phyloP scores from a whole-genome alignment of 2,888 invertebrate genomes.

The Metopia argyrocephala region DNA sequence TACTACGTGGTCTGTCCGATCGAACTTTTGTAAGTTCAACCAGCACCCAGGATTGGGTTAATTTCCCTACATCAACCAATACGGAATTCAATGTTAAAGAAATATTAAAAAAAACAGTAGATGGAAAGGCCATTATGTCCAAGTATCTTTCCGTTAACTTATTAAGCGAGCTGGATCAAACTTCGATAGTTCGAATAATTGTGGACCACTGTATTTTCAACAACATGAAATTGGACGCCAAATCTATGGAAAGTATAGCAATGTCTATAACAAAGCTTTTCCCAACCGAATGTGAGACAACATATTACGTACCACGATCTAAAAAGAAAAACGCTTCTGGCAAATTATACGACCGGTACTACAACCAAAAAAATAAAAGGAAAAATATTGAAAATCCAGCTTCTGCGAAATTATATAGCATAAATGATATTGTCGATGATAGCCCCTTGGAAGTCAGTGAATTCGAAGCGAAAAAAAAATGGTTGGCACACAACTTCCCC shows the following conservation, averaged over 20 bases:
- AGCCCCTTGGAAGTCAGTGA: too few relatives aligned
- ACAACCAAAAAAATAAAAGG: slow-evolving; percentile 32
- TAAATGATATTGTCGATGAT: too few relatives aligned
- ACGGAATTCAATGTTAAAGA: slow-evolving; percentile 17
- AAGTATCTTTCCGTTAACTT: background rate
- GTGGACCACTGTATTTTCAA: too few relatives aligned
- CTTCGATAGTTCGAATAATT: slow-evolving; percentile 29
- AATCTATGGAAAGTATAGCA: too few relatives aligned
- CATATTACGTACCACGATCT: too few relatives aligned
- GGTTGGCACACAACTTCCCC: slow-evolving; percentile 34
- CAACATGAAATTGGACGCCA: too few relatives aligned
- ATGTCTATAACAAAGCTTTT: too few relatives aligned
- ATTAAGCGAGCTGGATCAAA: slow-evolving; percentile 32
- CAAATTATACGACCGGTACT: slow-evolving; percentile 30
- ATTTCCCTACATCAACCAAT: too few relatives aligned
- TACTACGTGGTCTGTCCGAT: slow-evolving; percentile 10
- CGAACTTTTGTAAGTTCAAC: slow-evolving; percentile 16
- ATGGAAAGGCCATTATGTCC: slow-evolving; percentile 18
- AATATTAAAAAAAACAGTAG: slow-evolving; percentile 20
- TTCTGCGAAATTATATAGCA: too few relatives aligned
- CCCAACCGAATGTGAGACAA: too few relatives aligned
- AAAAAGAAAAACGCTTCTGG: too few relatives aligned
- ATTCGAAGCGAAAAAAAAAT: too few relatives aligned
- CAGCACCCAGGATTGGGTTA: slow-evolving; percentile 10
- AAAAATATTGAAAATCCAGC: slow-evolving; percentile 29